Evolutionary conservation across 2,888 invertebrate genomes (phyloP).

Genomic region (Blera fallax): DNA sequence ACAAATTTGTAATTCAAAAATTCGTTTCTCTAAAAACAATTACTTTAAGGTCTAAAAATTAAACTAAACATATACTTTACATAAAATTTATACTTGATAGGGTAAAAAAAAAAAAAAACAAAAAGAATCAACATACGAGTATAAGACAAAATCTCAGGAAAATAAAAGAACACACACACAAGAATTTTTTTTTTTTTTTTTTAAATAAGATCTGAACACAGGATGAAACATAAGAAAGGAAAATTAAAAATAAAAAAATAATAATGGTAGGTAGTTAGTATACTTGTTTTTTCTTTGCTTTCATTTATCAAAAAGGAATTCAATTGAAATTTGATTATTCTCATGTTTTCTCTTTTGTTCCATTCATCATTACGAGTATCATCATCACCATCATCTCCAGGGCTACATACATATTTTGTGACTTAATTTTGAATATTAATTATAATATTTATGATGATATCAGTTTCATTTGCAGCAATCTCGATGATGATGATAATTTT

Average conservation of each 20-base stretch:
- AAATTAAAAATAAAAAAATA: constrained; percentile 2
- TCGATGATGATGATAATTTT: constrained; percentile 62
- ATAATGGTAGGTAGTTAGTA: not conserved
- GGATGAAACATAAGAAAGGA: constrained; percentile 2
- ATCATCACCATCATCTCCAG: constrained; percentile 51
- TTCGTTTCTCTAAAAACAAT: not conserved
- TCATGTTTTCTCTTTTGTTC: constrained; percentile 31
- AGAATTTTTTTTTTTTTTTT: not conserved
- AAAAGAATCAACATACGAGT: constrained; percentile 3
- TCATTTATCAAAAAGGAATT: constrained; percentile 62
- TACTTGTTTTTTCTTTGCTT: constrained; percentile 1
- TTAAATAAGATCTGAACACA: not conserved
- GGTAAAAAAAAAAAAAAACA: not conserved
- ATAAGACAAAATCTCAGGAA: not conserved
- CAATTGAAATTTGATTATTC: constrained; percentile 70
- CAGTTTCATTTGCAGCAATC: constrained; percentile 42
- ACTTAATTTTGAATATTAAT: constrained; percentile 18
- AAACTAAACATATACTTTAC: not conserved
- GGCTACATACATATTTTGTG: constrained; percentile 31
- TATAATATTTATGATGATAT: constrained; percentile 49
- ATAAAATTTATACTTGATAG: not conserved
- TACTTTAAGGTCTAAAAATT: not conserved
- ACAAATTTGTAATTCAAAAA: not conserved
- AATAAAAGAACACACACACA: not conserved
- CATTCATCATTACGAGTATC: constrained; percentile 26